These are phyloP conservation scores for Andrena cerasifolii DNA, from an alignment of 1,140 invertebrate genomes.

Conservation along the genomic window DNA sequence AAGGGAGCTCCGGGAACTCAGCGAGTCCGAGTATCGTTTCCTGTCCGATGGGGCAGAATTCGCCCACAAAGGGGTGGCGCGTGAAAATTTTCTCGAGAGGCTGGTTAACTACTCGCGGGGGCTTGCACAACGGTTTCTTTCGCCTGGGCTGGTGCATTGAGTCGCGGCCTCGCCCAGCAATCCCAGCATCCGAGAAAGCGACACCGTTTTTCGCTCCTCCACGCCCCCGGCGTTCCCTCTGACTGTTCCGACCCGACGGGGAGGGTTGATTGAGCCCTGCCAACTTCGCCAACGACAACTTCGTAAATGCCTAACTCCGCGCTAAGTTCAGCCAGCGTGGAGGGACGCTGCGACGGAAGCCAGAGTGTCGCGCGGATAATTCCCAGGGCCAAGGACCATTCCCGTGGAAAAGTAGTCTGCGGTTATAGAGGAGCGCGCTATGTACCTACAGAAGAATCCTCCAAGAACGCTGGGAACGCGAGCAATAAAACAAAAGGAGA, in stretches of 20 bases:
- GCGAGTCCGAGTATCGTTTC: not conserved
- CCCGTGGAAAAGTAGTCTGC: not conserved
- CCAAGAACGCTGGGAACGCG: not conserved
- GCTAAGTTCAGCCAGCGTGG: not conserved
- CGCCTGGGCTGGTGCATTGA: not conserved
- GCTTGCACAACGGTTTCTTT: not conserved
- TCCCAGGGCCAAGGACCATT: not conserved
- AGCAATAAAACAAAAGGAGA: not conserved
- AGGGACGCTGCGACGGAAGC: not conserved
- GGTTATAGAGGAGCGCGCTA: too few species aligned
- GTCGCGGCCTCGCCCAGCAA: not conserved
- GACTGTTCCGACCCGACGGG: not conserved
- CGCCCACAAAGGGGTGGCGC: not conserved
- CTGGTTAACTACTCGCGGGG: not conserved
- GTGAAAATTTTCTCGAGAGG: not conserved
- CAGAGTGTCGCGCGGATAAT: constrained; percentile 23
- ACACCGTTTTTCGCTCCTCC: not conserved
- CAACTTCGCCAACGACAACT: not conserved
- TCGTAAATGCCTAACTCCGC: too few species aligned
- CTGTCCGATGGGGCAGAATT: not conserved
- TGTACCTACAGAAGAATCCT: not conserved
- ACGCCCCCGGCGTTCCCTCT: not conserved
- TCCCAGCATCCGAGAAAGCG: not conserved
- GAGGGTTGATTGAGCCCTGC: not conserved
- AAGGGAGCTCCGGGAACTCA: not conserved